Percentiles rank a stretch among this genome's conserved stretches.
Conservation (phyloP, 1,140 invertebrate species). For the Oncopeltus fasciatus region DNA sequence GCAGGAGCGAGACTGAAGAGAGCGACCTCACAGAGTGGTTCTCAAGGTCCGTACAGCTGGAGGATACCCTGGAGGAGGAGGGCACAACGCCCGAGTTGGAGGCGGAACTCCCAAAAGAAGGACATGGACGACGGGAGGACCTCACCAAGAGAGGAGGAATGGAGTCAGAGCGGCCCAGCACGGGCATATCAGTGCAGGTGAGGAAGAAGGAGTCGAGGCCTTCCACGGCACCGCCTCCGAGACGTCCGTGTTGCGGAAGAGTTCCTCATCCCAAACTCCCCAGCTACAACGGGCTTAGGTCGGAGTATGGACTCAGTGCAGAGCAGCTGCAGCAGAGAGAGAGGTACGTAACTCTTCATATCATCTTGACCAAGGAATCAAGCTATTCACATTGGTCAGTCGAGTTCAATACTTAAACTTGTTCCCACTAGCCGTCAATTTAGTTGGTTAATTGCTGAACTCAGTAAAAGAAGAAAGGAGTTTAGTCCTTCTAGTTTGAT, state of each 20-base stretch:
- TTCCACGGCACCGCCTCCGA: background rate
- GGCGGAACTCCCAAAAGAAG: background rate
- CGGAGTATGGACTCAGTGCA: slow-evolving; percentile 25
- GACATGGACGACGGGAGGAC: background rate
- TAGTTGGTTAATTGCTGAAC: too few relatives aligned
- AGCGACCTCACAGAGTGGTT: background rate
- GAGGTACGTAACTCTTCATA: slow-evolving; percentile 19
- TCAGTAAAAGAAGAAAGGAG: too few relatives aligned
- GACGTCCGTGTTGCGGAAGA: slow-evolving; percentile 9
- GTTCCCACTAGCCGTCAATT: too few relatives aligned
- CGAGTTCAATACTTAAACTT: too few relatives aligned
- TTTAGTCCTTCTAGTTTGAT: too few relatives aligned
- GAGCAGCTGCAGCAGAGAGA: slow-evolving; percentile 25
- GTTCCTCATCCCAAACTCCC: slow-evolving; percentile 18
- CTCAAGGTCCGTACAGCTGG: background rate
- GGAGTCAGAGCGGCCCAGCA: background rate
- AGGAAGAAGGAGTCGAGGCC: background rate
- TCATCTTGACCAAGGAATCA: background rate
- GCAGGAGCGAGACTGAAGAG: background rate
- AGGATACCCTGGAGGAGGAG: background rate
- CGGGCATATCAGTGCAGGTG: background rate
- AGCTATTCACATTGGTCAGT: too few relatives aligned
- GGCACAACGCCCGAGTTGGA: background rate
- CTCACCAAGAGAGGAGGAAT: background rate
- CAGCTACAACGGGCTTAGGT: slow-evolving; percentile 24